A percentile compares a stretch with the other conserved stretches of the same genome.
Evolutionary conservation across 1,140 invertebrate genomes (phyloP).

Genomic region (Formica exsecta): DNA sequence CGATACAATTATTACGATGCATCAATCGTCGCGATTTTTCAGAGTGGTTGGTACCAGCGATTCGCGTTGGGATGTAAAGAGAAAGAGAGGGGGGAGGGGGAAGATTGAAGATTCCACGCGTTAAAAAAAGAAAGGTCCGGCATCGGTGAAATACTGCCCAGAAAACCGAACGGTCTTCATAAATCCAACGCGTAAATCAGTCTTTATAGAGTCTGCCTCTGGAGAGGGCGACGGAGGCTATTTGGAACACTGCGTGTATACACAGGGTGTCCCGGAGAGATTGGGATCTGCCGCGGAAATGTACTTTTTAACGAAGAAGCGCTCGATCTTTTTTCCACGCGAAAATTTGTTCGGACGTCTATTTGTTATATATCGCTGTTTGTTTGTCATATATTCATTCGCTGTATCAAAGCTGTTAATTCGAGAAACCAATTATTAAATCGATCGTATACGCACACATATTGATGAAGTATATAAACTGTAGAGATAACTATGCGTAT

Average conservation of each 20-base stretch:
- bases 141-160: slow-evolving; percentile 81
- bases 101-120: slow-evolving; percentile 50
- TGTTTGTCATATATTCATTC: not conserved
- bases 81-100: not conserved
- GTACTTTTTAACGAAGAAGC: not conserved
- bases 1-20: not conserved
- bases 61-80: slow-evolving; percentile 18
- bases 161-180: slow-evolving; percentile 84
- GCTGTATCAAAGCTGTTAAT: not conserved
- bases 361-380: not conserved
- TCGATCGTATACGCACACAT: not conserved
- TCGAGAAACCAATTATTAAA: not conserved
- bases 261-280: slow-evolving; percentile 45
- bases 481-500: not conserved
- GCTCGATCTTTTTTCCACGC: not conserved
- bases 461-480: not conserved
- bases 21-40: slow-evolving; percentile 10
- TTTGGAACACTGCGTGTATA: slow-evolving; percentile 75
- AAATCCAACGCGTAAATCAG: slow-evolving; percentile 85
- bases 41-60: not conserved
- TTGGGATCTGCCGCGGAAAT: not conserved
- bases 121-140: slow-evolving; percentile 64
- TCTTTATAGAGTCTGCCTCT: slow-evolving; percentile 82
- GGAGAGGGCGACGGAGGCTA: slow-evolving; percentile 70
- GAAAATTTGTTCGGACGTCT: not conserved